Evolutionary conservation across 2,113 vertebrate species (phyloP).

Genomic region (Phrynocephalus versicolor): DNA sequence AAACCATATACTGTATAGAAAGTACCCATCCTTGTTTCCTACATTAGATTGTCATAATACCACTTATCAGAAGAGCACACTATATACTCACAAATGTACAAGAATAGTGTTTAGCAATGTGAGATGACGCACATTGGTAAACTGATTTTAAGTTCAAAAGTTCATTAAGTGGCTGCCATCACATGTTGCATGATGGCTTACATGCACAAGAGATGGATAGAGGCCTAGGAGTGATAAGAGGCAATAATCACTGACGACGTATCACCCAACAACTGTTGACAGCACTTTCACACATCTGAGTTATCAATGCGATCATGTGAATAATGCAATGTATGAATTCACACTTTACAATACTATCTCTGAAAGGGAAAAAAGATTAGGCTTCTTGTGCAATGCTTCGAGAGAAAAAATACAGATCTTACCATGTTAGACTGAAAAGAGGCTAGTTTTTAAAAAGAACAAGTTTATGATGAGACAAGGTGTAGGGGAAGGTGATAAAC

Average conservation of each 20-base stretch:
- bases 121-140: not conserved
- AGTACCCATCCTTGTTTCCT: not conserved
- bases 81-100: not conserved
- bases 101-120: not conserved
- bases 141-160: conserved; percentile 19
- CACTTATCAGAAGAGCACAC: not conserved
- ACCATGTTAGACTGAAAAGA: not conserved
- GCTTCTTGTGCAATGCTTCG: not conserved
- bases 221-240: conserved; percentile 14
- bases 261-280: conserved; percentile 1
- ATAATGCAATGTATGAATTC: conserved; percentile 13
- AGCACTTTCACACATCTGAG: conserved; percentile 1
- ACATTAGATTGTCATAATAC: not conserved
- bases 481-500: not conserved
- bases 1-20: not conserved
- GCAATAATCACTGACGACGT: conserved; percentile 7
- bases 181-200: conserved; percentile 5
- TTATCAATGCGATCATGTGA: conserved; percentile 7
- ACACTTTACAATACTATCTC: conserved; percentile 1
- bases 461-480: not conserved
- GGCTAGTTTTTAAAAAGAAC: too few relatives aligned
- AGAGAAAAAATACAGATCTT: conserved; percentile 1
- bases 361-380: not conserved
- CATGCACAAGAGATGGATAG: conserved; percentile 2
- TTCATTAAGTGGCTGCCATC: conserved; percentile 10